Conservation (phyloP, 2,888 invertebrate genomes). For the Cistogaster globosa region DNA sequence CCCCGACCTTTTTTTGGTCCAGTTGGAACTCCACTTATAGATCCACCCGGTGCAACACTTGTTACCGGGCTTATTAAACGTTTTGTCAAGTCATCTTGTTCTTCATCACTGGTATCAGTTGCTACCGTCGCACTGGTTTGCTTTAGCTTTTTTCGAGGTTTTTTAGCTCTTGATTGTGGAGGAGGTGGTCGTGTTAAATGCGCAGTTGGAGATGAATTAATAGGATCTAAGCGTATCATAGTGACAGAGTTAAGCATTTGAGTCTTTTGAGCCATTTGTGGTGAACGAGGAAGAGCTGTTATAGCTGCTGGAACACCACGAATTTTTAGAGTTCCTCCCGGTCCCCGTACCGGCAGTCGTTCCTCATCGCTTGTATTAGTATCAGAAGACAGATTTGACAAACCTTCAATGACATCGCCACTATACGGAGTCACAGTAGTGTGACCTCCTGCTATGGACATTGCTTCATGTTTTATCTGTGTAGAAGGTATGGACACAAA, state of each 20-base stretch:
- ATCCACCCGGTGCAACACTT: constrained; percentile 8
- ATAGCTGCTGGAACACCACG: constrained; percentile 80
- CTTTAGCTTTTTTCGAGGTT: constrained; percentile 77
- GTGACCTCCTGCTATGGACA: constrained; percentile 69
- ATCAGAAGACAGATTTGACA: constrained; percentile 77
- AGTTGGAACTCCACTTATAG: constrained; percentile 61
- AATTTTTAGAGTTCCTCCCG: constrained; percentile 78
- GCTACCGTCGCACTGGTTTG: constrained; percentile 66
- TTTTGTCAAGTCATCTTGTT: constrained; percentile 76
- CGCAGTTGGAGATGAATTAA: constrained; percentile 74
- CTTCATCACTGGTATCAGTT: constrained; percentile 78
- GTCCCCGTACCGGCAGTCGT: constrained; percentile 75
- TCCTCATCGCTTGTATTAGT: constrained; percentile 77
- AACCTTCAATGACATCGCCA: constrained; percentile 71
- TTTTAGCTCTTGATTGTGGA: constrained; percentile 76
- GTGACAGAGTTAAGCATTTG: constrained; percentile 77
- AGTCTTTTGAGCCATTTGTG: constrained; percentile 65
- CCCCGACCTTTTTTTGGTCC: constrained; percentile 82
- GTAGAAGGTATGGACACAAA: constrained; percentile 78
- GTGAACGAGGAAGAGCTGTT: constrained; percentile 75
- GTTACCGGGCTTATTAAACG: constrained; percentile 67
- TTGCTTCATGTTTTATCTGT: constrained; percentile 80
- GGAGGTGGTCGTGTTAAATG: constrained; percentile 72
- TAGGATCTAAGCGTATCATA: constrained; percentile 76
- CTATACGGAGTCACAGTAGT: constrained; percentile 70